Evolutionary conservation across 2,888 invertebrate species (phyloP).

Genomic region (Tetragonisca angustula): DNA sequence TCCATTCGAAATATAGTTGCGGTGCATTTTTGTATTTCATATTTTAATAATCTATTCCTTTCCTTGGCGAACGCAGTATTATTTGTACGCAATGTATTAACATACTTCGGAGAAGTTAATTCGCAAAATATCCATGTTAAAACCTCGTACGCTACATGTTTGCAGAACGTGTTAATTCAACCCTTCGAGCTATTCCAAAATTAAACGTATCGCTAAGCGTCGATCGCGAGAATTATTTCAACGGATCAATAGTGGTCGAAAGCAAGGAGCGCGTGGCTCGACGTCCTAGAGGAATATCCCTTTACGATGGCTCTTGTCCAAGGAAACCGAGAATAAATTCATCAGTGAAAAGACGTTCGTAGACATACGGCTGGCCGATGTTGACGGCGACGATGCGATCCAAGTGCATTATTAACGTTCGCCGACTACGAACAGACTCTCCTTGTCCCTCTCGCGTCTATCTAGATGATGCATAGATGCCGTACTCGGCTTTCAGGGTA

Average conservation of each 20-base stretch:
- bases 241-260: neutral
- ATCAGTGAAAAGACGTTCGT: conserved; percentile 33
- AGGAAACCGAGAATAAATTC: conserved; percentile 45
- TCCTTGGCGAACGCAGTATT: too few relatives aligned
- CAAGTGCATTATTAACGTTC: conserved; percentile 63
- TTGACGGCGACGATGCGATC: conserved; percentile 33
- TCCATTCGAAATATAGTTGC: too few relatives aligned
- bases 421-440: conserved; percentile 12
- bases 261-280: neutral
- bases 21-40: too few relatives aligned
- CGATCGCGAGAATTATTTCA: too few relatives aligned
- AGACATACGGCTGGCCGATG: neutral
- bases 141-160: too few relatives aligned
- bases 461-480: conserved; percentile 28
- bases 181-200: too few relatives aligned
- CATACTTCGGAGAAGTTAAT: too few relatives aligned
- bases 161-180: too few relatives aligned
- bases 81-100: too few relatives aligned
- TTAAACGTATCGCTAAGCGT: too few relatives aligned
- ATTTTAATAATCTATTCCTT: too few relatives aligned
- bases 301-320: conserved; percentile 25
- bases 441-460: neutral
- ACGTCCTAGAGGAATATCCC: neutral
- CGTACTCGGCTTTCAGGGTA: conserved; percentile 69
- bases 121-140: too few relatives aligned